phyloP scores from a whole-genome alignment of 2,797 vertebrate genomes.

The Lagocephalus sceleratus region DNA sequence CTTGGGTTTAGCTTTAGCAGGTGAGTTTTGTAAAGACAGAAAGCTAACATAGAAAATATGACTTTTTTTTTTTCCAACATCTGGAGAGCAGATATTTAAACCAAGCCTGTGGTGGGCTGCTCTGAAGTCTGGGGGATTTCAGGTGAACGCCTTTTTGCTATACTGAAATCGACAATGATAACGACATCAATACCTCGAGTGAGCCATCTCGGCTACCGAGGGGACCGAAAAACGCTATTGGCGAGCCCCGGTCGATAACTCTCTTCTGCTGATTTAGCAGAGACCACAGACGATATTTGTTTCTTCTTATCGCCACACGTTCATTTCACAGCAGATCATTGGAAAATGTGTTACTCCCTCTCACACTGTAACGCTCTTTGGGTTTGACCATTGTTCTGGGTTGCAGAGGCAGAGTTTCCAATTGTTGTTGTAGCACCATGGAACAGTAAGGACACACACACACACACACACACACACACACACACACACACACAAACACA shows the following conservation, averaged over 20 bases:
- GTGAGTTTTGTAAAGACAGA: too few species aligned
- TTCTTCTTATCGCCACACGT: constrained; percentile 78
- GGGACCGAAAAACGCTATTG: constrained; percentile 79
- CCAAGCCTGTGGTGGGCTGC: constrained; percentile 20
- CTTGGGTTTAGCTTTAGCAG: too few species aligned
- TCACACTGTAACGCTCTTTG: constrained; percentile 34
- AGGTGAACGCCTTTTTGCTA: constrained; percentile 46
- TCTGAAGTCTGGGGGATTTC: constrained; percentile 27
- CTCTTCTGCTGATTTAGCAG: constrained; percentile 89
- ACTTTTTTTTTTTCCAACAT: constrained; percentile 23
- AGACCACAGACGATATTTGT: constrained; percentile 86
- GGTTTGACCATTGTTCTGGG: constrained; percentile 45
- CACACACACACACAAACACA: neutral
- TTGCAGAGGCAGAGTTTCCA: constrained; percentile 76
- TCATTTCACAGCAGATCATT: constrained; percentile 85
- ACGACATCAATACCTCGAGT: constrained; percentile 60
- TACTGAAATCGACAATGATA: constrained; percentile 59
- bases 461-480: too few species aligned
- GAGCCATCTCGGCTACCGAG: constrained; percentile 69
- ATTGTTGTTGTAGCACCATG: constrained; percentile 57
- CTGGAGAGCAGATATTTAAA: constrained; percentile 40
- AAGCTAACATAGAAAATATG: too few species aligned
- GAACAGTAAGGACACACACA: constrained; percentile 17
- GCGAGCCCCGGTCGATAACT: constrained; percentile 87
- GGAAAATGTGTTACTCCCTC: constrained; percentile 80